Evolutionary conservation across 2,797 vertebrate genomes (phyloP).

Genomic region (Heteromormyrus szaboi): DNA sequence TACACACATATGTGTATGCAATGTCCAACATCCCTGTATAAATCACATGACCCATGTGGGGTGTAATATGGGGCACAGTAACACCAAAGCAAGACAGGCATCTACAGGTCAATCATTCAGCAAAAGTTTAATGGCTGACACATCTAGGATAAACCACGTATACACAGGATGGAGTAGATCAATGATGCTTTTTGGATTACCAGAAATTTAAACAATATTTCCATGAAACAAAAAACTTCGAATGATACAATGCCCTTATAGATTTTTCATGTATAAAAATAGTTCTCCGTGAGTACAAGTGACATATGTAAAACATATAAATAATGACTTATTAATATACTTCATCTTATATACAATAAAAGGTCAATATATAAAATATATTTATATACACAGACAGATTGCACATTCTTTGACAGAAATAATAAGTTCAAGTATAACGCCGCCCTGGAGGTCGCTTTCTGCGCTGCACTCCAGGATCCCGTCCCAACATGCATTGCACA

Average conservation of each 20-base stretch:
- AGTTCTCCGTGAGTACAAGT: constrained; percentile 65
- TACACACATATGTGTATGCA: constrained; percentile 53
- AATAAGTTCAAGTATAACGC: constrained; percentile 71
- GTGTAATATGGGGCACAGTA: constrained; percentile 15
- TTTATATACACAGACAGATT: constrained; percentile 54
- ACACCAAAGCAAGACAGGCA: constrained; percentile 33
- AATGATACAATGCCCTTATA: constrained; percentile 70
- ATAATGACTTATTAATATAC: constrained; percentile 56
- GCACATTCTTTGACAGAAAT: constrained; percentile 67
- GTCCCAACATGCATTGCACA: constrained; percentile 67
- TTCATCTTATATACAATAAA: constrained; percentile 63
- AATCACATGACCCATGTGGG: constrained; percentile 30
- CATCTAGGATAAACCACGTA: constrained; percentile 66
- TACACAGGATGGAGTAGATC: constrained; percentile 62
- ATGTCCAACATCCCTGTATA: neutral
- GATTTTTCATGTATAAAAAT: constrained; percentile 73
- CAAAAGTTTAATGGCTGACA: constrained; percentile 68
- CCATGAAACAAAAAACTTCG: constrained; percentile 48
- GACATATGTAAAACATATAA: constrained; percentile 69
- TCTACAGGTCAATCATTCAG: constrained; percentile 46
- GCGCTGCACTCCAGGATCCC: constrained; percentile 57
- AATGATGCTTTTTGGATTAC: constrained; percentile 58
- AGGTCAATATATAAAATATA: constrained; percentile 46
- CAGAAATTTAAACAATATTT: constrained; percentile 49
- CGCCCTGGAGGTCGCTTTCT: constrained; percentile 50